Base-by-base conservation (phyloP, 2,113 vertebrate species). In the Brachypodius melanocephalos region DNA sequence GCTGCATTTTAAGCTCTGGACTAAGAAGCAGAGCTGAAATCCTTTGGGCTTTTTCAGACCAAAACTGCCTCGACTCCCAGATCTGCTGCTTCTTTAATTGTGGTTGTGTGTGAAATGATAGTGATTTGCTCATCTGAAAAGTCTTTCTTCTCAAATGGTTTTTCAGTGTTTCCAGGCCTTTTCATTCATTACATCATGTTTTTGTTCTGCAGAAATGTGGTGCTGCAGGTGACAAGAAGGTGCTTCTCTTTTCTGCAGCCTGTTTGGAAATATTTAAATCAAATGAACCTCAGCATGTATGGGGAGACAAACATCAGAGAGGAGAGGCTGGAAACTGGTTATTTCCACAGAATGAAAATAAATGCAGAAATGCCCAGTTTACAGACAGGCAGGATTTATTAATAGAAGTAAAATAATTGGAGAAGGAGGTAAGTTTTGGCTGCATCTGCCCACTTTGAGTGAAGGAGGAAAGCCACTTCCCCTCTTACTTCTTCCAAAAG, bases 91-190 rank as follows among this genome's bases (percentile, higher is more conserved):
- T 8, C 68, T 57, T 68, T 91, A 69, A 59, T 65, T 19, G 6
- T 62, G 66, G 31, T 29, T 1, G 0, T 17, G 2, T 31, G 38
- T 45, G 48, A 72, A 54, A 49, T 12, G 3, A 65, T 18, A 20
- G 12, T 2, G 0, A 42, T 71, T 54, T 75, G 6, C 29, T 93
- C 0, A 0, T 61, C 68, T n/a, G 43, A 29, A n/a, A 14, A 0
- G 4, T 40, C 18, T 82, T 85, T 40, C 36, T 55, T 78, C 77
- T 77, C 21, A 38, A 24, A 20, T 26, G 15, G 15, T 63, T 93
- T 91, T 67, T 72, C 40, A 21, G 67, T 46, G 15, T 91, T 90
- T 72, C 24, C 57, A 88, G 78, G 20, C 24, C 40, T 69, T 81
- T 80, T 76, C 12, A 14, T 42, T 68, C 2, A 1, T 15, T 81